A percentile compares a stretch with the other conserved stretches of the same genome.
Conservation (phyloP, 2,113 vertebrate genomes). For the Podarcis cretensis region DNA sequence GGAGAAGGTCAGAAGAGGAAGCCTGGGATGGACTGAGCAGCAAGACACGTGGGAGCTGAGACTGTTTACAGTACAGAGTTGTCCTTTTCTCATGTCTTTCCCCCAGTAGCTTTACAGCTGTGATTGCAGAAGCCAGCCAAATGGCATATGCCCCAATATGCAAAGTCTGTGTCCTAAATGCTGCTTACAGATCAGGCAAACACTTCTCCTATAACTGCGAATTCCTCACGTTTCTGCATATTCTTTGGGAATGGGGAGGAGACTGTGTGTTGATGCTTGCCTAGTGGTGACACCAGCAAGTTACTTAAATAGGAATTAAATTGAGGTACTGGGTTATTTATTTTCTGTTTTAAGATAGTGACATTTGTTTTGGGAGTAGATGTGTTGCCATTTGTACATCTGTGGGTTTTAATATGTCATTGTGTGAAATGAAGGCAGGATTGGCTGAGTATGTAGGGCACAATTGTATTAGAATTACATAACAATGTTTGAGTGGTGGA, state of each 20-base stretch:
- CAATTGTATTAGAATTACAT: conserved; percentile 90
- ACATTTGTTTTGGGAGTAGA: conserved; percentile 44
- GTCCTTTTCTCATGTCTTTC: background rate
- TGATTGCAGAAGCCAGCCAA: background rate
- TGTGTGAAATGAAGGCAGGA: conserved; percentile 81
- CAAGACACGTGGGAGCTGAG: background rate
- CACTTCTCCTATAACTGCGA: background rate
- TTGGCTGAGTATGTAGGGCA: conserved; percentile 95
- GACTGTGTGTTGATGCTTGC: background rate
- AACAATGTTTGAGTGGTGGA: conserved; percentile 82
- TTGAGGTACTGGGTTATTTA: conserved; percentile 7
- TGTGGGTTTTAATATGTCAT: conserved; percentile 55
- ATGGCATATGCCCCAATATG: background rate
- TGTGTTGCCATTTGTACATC: conserved; percentile 22
- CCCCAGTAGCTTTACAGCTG: background rate
- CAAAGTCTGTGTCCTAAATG: background rate
- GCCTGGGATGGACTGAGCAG: no score
- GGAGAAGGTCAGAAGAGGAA: background rate
- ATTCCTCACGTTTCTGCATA: background rate
- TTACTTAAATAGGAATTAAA: background rate
- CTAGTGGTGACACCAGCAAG: background rate
- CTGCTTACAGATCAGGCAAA: background rate
- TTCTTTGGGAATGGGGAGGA: fast-evolving
- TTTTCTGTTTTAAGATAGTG: conserved; percentile 24
- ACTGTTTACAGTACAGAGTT: no score